Percentiles rank a stretch among this genome's conserved stretches.
Evolutionary conservation across 2,888 invertebrate genomes (phyloP).

Genomic region (Lasiommata megera): DNA sequence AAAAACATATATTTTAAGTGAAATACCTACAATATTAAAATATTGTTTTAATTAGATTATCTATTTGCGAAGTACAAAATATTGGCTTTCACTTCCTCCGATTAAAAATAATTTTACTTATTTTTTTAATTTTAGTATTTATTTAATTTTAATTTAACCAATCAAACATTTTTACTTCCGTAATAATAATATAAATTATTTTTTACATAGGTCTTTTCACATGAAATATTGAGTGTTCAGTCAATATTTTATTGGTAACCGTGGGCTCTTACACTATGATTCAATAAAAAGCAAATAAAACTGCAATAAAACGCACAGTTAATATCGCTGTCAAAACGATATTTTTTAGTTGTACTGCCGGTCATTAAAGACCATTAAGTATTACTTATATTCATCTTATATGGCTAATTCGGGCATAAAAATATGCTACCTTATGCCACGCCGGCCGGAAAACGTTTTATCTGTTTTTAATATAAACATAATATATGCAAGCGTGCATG

Average conservation of each 20-base stretch:
- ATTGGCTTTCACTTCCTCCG: too few species aligned
- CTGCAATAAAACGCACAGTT: neutral
- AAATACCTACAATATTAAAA: too few species aligned
- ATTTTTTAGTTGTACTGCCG: constrained; percentile 2
- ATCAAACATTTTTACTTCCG: too few species aligned
- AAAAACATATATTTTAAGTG: too few species aligned
- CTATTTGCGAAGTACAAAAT: too few species aligned
- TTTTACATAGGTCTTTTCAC: too few species aligned
- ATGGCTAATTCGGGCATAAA: neutral
- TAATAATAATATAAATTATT: too few species aligned
- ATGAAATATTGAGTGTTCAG: too few species aligned
- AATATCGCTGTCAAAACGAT: constrained; percentile 4
- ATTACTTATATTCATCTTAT: neutral
- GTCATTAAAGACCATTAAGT: neutral
- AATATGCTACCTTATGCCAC: neutral
- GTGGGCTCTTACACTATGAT: neutral
- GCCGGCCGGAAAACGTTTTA: neutral
- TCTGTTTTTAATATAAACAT: neutral
- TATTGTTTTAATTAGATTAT: too few species aligned
- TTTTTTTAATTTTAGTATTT: too few species aligned
- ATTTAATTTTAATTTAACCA: too few species aligned
- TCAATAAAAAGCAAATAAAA: constrained; percentile 6
- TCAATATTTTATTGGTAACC: neutral
- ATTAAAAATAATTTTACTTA: too few species aligned
- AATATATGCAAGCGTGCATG: neutral